Base-by-base conservation (phyloP, 2,797 vertebrate genomes). In the Antennarius maculatus region DNA sequence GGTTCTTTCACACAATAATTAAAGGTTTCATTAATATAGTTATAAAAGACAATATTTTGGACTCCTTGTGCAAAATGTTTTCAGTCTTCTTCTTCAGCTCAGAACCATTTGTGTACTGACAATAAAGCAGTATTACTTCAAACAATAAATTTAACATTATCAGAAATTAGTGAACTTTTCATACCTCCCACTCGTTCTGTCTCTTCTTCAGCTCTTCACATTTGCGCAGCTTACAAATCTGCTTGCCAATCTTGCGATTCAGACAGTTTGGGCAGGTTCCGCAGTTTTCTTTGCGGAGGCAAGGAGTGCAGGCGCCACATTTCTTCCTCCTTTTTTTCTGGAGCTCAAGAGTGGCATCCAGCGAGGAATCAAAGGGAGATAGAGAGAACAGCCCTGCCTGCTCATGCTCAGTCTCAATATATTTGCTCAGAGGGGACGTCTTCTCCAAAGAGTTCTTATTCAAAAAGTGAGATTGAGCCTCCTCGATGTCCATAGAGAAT, bases 151-250 rank as follows among this genome's bases (percentile, higher is more conserved):
- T n/a, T 28, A 54, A 34, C 9, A 16, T 18, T 9, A 54, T 27
- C 2, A 12, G 2, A 46, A 0, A 34, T 2, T 18, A 18, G 50
- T 31, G 23, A 43, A 67, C 55, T 54, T 77, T 46, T 0, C 70
- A 87, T 48, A 62, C 77, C 31, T 85, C 78, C 42, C n/a, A 65
- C 75, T 91, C 86, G 31, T 70, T 79, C 68, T 49, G 83, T 81
- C 85, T 94, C 88, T 90, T 96, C 88, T 95, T 95, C 69, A 97
- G 92, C 54, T 91, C 83, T 6, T 95, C 92, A 69, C 96, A 97
- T 83, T 97, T 97, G 75, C 96, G 93, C 80, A 95, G 88, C 73
- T 93, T 96, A 90, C 96, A 97, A 86, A 97, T 96, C 88, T 97
- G 95, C 76, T 97, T 96, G 37, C 95, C 91, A 0, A 93, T 95